These are phyloP conservation scores for Rhabdornis inornatus DNA, from an alignment of 2,113 vertebrate genomes.

Conservation along the genomic window DNA sequence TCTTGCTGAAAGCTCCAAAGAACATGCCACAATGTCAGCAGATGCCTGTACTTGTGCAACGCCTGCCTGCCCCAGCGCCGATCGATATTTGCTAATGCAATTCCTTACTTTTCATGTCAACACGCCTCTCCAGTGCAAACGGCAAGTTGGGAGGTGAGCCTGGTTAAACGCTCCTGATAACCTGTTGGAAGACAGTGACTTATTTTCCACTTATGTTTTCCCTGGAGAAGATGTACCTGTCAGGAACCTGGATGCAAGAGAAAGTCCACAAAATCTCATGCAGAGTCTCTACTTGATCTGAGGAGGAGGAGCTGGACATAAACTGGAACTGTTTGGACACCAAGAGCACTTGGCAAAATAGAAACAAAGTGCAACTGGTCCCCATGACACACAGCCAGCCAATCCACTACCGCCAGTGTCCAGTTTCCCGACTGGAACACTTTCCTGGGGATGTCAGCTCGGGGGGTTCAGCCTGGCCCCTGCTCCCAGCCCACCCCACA, in stretches of 20 bases:
- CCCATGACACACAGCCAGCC: neutral
- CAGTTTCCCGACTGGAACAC: rapidly evolving
- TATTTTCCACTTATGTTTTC: neutral
- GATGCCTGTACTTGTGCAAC: neutral
- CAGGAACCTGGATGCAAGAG: neutral
- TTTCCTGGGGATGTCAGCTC: neutral
- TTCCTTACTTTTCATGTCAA: slow-evolving; percentile 32
- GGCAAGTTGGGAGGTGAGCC: neutral
- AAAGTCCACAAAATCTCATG: neutral
- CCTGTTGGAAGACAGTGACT: slow-evolving; percentile 26
- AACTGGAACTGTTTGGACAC: neutral
- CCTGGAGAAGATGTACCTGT: neutral
- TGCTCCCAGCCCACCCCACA: neutral
- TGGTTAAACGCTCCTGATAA: neutral
- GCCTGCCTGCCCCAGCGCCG: neutral
- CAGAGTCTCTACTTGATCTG: neutral
- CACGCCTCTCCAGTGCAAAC: neutral
- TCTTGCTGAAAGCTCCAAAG: neutral
- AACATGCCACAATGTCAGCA: neutral
- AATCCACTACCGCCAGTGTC: rapidly evolving
- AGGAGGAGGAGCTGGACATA: neutral
- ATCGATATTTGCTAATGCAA: neutral
- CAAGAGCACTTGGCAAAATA: neutral
- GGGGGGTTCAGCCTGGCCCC: neutral
- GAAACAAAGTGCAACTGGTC: neutral